Base-by-base conservation (phyloP, 2,113 vertebrate species). In the Ceuthmochares aereus region DNA sequence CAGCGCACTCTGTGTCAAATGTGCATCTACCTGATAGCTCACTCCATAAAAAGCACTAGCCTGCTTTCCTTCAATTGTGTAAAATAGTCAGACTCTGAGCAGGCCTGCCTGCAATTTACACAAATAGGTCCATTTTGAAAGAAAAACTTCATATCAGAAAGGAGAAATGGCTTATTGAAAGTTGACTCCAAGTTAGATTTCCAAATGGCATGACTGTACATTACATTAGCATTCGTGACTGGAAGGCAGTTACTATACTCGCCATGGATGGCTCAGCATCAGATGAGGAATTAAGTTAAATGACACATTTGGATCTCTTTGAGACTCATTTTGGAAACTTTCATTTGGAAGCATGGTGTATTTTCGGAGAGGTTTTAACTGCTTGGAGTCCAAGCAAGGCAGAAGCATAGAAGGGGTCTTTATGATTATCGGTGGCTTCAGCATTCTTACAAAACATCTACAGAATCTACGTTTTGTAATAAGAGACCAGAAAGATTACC, bases 1-100 rank as follows among this genome's bases (percentile, higher is more conserved):
- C 93, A 97, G 97, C 59, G 0, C 56, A 84, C 92, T 95, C 56
- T 14, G 18, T 96, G 95, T 97, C 96, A 97, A 97, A 96, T 95
- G 79, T 89, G 80, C 91, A 93, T 95, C 94, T 94, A 94, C 91
- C 93, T 89, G 43, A 97, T 93, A 96, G 95, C 75, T 91, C 56
- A 93, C 86, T 97, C 91, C 89, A 95, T 97, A 97, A 97, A 97
- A 95, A 76, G 42, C 59, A 49, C 55, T 36, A 85, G 64, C 51
- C 58, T 72, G 62, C 67, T 80, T 54, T 93, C 67, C 80, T 45
- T 87, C 78, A 22, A 12, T 58, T 25, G 63, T 78, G 81, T 87
- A 94, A 97, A 95, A 77, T 14, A 82, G 47, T 76, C 86, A 47
- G 66, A 58, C 23, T 91, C 55, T 40, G 81, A 84, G 75, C 32